Percentiles rank a stretch among this genome's conserved stretches.
Evolutionary conservation across 23 tunicate species (phyloP).

Genomic region (Phallusia fumigata): DNA sequence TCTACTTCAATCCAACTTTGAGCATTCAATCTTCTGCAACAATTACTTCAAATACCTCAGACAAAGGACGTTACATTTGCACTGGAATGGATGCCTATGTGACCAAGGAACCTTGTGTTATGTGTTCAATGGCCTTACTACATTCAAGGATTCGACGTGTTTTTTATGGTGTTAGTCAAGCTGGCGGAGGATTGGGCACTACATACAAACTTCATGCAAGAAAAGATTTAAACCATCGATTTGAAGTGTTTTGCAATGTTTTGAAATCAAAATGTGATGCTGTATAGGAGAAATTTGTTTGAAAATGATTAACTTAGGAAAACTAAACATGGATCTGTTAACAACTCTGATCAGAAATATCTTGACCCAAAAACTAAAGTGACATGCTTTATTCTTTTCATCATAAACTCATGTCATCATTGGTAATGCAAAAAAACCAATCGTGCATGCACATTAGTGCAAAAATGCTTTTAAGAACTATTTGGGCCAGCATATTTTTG

Average conservation of each 20-base stretch:
- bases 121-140: slow-evolving; percentile 92
- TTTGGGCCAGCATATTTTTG: no score
- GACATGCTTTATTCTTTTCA: no score
- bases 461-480: no score
- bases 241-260: slow-evolving; percentile 71
- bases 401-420: no score
- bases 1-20: slow-evolving; percentile 25
- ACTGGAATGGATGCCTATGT: slow-evolving; percentile 64
- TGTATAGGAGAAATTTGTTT: not conserved
- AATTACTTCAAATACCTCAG: not conserved
- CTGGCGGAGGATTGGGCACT: slow-evolving; percentile 73
- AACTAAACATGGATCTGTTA: no score
- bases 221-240: slow-evolving; percentile 65
- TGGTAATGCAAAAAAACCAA: no score
- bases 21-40: not conserved
- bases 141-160: slow-evolving; percentile 79
- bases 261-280: slow-evolving; percentile 28
- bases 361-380: no score
- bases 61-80: slow-evolving; percentile 49
- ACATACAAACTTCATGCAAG: slow-evolving; percentile 73
- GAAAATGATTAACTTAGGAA: no score
- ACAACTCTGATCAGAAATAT: no score
- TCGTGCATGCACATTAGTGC: no score
- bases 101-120: slow-evolving; percentile 79
- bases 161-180: slow-evolving; percentile 33